phyloP scores from a whole-genome alignment of 2,113 vertebrate species.

The Spea multiplicata region DNA sequence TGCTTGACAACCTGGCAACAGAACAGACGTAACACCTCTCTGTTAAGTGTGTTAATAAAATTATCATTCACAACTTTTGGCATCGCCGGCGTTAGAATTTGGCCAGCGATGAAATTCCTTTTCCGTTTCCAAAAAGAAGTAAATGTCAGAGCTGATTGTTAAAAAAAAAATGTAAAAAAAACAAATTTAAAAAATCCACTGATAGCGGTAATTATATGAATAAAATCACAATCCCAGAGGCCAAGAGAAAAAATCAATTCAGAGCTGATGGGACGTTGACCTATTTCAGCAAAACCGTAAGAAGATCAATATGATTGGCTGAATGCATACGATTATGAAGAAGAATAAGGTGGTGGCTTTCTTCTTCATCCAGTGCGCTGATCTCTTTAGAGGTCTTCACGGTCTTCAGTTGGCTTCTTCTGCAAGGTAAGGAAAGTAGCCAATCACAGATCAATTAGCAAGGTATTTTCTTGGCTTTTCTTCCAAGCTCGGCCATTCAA shows the following conservation, averaged over 20 bases:
- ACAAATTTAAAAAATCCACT: slow-evolving; percentile 38
- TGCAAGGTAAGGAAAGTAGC: not conserved
- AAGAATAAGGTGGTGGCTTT: slow-evolving; percentile 8
- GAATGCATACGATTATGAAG: slow-evolving; percentile 42
- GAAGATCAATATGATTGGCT: slow-evolving; percentile 56
- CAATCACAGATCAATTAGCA: slow-evolving; percentile 18
- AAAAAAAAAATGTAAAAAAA: not conserved
- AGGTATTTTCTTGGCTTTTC: not conserved
- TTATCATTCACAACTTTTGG: no score
- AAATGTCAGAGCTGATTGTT: slow-evolving; percentile 50
- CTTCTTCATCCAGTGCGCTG: not conserved
- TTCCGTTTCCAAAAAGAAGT: slow-evolving; percentile 5
- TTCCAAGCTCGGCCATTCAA: no score
- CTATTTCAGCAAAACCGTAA: slow-evolving; percentile 57
- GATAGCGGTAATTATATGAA: slow-evolving; percentile 57
- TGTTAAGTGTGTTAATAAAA: no score
- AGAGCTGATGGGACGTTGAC: slow-evolving; percentile 52
- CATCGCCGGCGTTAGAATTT: no score
- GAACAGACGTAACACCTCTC: no score
- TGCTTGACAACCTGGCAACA: no score
- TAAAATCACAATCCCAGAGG: slow-evolving; percentile 53
- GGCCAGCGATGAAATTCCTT: not conserved
- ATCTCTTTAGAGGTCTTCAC: not conserved
- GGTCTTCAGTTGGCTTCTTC: no score
- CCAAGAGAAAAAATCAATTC: slow-evolving; percentile 54